Conservation (phyloP, 1,140 invertebrate genomes). For the Conus ventricosus region DNA sequence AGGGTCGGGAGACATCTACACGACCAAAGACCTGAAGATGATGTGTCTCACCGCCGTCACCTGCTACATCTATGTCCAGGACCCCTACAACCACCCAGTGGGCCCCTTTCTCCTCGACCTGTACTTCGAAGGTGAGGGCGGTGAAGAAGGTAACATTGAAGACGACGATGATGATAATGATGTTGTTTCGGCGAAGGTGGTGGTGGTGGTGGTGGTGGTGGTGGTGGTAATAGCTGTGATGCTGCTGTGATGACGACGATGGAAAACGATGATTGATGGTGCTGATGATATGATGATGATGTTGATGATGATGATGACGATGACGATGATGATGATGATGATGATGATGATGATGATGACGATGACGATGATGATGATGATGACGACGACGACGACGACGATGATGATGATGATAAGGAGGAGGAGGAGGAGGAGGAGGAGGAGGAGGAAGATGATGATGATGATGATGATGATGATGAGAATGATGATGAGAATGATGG, state of each 20-base stretch:
- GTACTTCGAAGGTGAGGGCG: not conserved
- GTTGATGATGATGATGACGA: conserved; percentile 42
- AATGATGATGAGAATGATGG: no score
- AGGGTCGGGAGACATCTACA: not conserved
- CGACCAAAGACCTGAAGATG: not conserved
- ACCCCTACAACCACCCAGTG: not conserved
- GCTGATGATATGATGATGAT: conserved; percentile 45
- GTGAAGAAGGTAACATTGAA: no score
- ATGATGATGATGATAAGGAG: conserved; percentile 19
- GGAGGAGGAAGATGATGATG: not conserved
- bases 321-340: conserved; percentile 47
- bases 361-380: conserved; percentile 39
- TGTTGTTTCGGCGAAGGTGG: no score
- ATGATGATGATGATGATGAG: no score
- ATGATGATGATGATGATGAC: conserved; percentile 50
- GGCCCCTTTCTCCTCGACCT: conserved; percentile 5
- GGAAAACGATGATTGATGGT: conserved; percentile 16
- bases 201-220: not conserved
- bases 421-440: not conserved
- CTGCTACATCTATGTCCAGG: not conserved
- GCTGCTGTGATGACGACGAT: not conserved
- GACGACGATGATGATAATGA: no score
- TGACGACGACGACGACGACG: conserved; percentile 76
- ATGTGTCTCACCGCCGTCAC: conserved; percentile 1
- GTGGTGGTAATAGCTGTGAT: no score